phyloP scores from a whole-genome alignment of 2,113 vertebrate species.

The Rattus norvegicus region GRCr8 NC_086021.1:134121501-134122000 shows the following conservation, averaged over 20 bases:
- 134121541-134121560: not conserved
- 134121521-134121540: conserved; percentile 7
- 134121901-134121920: not conserved
- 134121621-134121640: not conserved
- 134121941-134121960: not conserved
- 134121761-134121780: not conserved
- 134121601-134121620: too few relatives aligned
- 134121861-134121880: not conserved
- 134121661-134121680: not conserved
- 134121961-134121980: not conserved
- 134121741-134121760: not conserved
- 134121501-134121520: conserved; percentile 22
- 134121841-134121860: not conserved
- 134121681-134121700: not conserved
- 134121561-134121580: not conserved
- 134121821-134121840: not conserved
- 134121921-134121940: not conserved
- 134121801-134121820: not conserved
- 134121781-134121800: not conserved
- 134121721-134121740: not conserved
- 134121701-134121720: not conserved
- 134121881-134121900: not conserved
- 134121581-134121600: not conserved
- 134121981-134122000: not conserved
- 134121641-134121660: not conserved